Base-by-base conservation (phyloP, 2,797 vertebrate species). In the Xiphorhynchus erythropygius region DNA sequence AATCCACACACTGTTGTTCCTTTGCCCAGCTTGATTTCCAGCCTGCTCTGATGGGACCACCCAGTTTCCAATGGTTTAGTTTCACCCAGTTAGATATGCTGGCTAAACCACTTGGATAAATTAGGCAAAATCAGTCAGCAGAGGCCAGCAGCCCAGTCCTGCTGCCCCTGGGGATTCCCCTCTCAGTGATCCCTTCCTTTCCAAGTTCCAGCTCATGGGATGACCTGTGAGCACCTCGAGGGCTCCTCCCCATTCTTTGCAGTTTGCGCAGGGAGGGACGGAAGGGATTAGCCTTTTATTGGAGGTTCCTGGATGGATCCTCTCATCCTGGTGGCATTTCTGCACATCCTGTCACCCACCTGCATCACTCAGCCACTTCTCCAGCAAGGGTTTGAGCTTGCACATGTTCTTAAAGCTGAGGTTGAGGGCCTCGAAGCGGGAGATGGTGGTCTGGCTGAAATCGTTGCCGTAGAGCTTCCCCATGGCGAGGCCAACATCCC, bases 331-430 rank as follows among this genome's bases (percentile, higher is more conserved):
- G 11, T 23, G 55, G 19, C 22, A 11, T 35, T 81, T 30, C 56
- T 86, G 64, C 65, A 15, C 0, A 4, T 0, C 7, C 1, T 2
- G 50, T 15, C 32, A 62, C 96, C 63, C 52, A 99, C 99, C 99
- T 98, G 99, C 99, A 0, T 99, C 99, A 4, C 98, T 99, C 86
- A 99, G 97, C 99, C 99, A 99, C 93, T 99, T 99, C 97, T 99
- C 99, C 97, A 99, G 98, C 96, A 99, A 96, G 0, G 99, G 99
- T 85, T 99, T 99, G 87, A 99, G 98, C 94, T 99, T 99, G 98
- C 99, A 99, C 99, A 99, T 99, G 95, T 99, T 99, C 97, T 99
- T 99, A 96, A 99, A 99, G 97, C 99, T 99, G 47, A 99, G 98
- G 95, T 99, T 99, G 63, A 99, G 99, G 10, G 99, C 99, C 96